phyloP scores from a whole-genome alignment of 2,888 invertebrate genomes.

The Andrena bicolor region DNA sequence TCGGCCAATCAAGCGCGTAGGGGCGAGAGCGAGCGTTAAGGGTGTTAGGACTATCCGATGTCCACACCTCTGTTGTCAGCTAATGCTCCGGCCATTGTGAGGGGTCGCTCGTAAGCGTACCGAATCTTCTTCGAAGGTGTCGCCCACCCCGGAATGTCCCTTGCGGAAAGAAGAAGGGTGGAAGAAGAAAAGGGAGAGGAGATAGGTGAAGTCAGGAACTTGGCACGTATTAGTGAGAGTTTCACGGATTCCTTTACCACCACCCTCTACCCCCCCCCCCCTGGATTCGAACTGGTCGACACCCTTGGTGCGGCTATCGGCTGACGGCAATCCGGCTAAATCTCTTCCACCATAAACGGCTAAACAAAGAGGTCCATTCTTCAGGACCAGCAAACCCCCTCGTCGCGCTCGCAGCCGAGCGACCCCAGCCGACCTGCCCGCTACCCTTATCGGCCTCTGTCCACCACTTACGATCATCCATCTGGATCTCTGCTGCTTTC shows the following conservation, averaged over 20 bases:
- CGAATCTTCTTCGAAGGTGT: slow-evolving; percentile 70
- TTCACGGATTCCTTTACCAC: slow-evolving; percentile 64
- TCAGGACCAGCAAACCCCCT: slow-evolving; percentile 74
- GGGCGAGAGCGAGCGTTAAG: slow-evolving; percentile 61
- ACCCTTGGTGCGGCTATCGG: slow-evolving; percentile 76
- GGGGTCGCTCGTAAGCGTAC: slow-evolving; percentile 78
- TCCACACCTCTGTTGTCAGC: slow-evolving; percentile 84
- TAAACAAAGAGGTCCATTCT: slow-evolving; percentile 85
- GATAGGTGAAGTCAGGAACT: slow-evolving; percentile 65
- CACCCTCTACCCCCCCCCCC: slow-evolving; percentile 39
- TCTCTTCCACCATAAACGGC: slow-evolving; percentile 85
- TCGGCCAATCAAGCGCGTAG: slow-evolving; percentile 75
- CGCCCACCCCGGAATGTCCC: slow-evolving; percentile 44
- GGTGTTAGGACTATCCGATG: slow-evolving; percentile 77
- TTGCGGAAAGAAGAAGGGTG: slow-evolving; percentile 50
- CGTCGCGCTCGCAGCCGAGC: slow-evolving; percentile 55
- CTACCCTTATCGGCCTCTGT: slow-evolving; percentile 83
- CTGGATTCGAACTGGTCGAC: slow-evolving; percentile 58
- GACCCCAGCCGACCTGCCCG: slow-evolving; percentile 53
- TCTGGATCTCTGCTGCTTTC: slow-evolving; percentile 80
- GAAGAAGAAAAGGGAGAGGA: slow-evolving; percentile 32
- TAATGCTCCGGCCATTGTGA: slow-evolving; percentile 81
- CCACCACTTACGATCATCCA: slow-evolving; percentile 83
- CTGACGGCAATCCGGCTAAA: slow-evolving; percentile 84
- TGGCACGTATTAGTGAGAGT: slow-evolving; percentile 78